These are phyloP conservation scores for Megamerina dolium DNA, from an alignment of 2,888 invertebrate genomes.

Conservation along the genomic window DNA sequence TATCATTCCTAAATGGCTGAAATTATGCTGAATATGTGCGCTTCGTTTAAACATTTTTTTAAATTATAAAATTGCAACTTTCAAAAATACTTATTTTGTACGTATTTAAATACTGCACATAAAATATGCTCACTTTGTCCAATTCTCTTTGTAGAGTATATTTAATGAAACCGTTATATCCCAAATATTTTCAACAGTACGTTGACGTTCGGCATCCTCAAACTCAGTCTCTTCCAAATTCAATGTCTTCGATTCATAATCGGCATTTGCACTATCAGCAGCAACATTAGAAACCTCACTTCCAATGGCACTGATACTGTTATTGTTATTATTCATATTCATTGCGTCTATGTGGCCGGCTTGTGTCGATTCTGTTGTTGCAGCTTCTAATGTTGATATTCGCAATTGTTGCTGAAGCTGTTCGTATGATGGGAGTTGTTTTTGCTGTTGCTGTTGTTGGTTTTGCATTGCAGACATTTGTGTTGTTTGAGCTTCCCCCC, in stretches of 20 bases:
- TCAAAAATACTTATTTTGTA: too few species aligned
- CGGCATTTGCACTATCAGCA: slow-evolving; percentile 2
- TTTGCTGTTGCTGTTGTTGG: slow-evolving; percentile 38
- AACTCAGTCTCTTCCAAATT: slow-evolving; percentile 49
- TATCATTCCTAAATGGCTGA: too few species aligned
- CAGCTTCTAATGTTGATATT: slow-evolving; percentile 1
- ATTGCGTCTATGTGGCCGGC: slow-evolving; percentile 1
- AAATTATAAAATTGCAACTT: too few species aligned
- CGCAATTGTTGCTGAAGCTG: not conserved
- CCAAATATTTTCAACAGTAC: slow-evolving; percentile 80
- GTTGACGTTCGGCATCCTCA: slow-evolving; percentile 50
- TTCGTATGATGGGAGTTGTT: too few species aligned
- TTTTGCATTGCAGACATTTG: slow-evolving; percentile 15
- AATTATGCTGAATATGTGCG: too few species aligned
- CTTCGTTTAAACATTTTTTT: too few species aligned
- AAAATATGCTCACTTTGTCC: slow-evolving; percentile 75
- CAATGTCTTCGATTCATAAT: slow-evolving; percentile 1
- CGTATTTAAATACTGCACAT: not conserved
- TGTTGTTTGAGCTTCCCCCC: slow-evolving; percentile 12
- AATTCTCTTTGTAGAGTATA: slow-evolving; percentile 78
- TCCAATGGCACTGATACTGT: not conserved
- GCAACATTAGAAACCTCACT: not conserved
- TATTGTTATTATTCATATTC: not conserved
- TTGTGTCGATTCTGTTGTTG: slow-evolving; percentile 11
- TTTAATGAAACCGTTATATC: slow-evolving; percentile 77